Percentiles rank a stretch among this genome's conserved stretches.
Conservation (phyloP, 2,888 invertebrate species). For the Spilosoma lubricipeda region DNA sequence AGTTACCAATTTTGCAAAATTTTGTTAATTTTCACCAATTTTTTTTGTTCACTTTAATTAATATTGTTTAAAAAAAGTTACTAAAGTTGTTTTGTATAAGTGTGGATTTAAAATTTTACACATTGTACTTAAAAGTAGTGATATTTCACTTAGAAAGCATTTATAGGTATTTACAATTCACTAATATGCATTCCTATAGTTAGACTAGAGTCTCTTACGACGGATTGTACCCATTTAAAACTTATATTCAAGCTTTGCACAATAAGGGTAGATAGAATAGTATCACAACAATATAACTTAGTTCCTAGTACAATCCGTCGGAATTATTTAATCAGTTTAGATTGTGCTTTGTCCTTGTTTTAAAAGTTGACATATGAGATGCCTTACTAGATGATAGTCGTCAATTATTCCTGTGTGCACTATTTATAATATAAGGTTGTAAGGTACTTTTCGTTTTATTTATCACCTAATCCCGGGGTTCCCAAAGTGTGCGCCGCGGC, state of each 20-base stretch:
- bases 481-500: too few relatives aligned
- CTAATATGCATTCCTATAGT: constrained; percentile 41
- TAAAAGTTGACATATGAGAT: constrained; percentile 15
- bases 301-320: constrained; percentile 32
- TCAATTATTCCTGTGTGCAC: constrained; percentile 52
- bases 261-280: constrained; percentile 28
- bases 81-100: neutral
- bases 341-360: constrained; percentile 38
- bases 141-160: neutral
- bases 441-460: constrained; percentile 30
- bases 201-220: constrained; percentile 16
- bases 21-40: neutral
- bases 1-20: neutral
- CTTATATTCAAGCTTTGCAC: constrained; percentile 36
- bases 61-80: neutral
- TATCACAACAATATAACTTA: constrained; percentile 5
- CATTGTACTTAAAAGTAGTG: neutral
- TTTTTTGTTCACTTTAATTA: neutral
- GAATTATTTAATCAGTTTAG: constrained; percentile 35
- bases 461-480: neutral
- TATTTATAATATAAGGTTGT: constrained; percentile 46
- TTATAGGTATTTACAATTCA: constrained; percentile 24
- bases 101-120: neutral
- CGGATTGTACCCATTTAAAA: constrained; percentile 29
- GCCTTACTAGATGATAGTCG: constrained; percentile 54